These are phyloP conservation scores for Theonella swinhoei DNA, from an alignment of 37 sponge, comb jelly and placozoan species.

Conservation along the genomic window DNA sequence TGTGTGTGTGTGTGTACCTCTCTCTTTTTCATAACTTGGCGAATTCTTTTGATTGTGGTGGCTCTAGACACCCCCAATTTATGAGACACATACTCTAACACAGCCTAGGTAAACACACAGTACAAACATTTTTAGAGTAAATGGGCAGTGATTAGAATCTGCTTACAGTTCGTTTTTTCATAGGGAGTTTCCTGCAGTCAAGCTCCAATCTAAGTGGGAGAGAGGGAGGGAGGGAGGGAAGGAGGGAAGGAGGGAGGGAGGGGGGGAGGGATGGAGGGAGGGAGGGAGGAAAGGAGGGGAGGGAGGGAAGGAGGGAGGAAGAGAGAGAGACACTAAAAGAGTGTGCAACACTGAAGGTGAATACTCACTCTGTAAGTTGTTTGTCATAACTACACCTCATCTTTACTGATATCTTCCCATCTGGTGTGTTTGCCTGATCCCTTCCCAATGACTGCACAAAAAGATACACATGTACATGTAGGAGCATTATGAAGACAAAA, in stretches of 20 bases:
- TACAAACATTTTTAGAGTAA: background rate
- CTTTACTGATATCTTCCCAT: constrained; percentile 56
- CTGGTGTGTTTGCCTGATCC: constrained; percentile 20
- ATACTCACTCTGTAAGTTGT: constrained; percentile 50
- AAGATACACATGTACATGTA: background rate
- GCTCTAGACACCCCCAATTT: constrained; percentile 47
- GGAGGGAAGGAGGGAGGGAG: background rate
- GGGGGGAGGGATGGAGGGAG: no score
- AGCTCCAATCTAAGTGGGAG: constrained; percentile 19
- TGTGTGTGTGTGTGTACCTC: constrained; percentile 43
- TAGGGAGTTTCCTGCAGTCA: constrained; percentile 3
- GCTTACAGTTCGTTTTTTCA: constrained; percentile 37
- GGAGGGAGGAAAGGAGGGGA: no score
- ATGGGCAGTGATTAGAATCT: background rate
- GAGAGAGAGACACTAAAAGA: no score
- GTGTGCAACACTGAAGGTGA: background rate
- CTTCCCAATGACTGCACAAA: constrained; percentile 21
- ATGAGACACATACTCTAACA: constrained; percentile 68
- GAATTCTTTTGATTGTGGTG: constrained; percentile 53
- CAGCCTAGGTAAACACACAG: constrained; percentile 13
- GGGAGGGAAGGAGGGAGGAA: no score
- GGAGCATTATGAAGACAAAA: background rate
- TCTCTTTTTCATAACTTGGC: constrained; percentile 51
- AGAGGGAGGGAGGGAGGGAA: background rate
- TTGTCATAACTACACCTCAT: constrained; percentile 34